Evolutionary conservation across 1,140 invertebrate genomes (phyloP), one percentile per base, ranked within the genome.

Genomic region (Bombus confusus): DNA sequence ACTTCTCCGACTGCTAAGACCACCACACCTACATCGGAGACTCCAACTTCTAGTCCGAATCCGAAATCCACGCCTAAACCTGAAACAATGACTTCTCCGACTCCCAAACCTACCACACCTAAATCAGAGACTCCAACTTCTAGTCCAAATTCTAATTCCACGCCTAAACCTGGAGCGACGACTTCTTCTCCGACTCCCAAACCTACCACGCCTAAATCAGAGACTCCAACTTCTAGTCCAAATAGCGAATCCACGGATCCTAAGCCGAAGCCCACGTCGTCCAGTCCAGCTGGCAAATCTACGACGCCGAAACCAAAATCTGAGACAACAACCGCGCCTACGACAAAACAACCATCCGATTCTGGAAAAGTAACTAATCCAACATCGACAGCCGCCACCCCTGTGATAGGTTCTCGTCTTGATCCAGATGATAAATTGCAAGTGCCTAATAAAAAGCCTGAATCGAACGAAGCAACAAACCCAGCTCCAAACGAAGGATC

Each of bases 321-420:
- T 6, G 31, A 68, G 3, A 15, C 31, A 18, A n/a, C 18, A 8
- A 6, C n/a, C 62, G 25, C 71, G 25, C 47, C 34, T 52, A 66
- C 84, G 0, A 59, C 87, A 1, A 62, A 82, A 34, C 76, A 77
- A 39, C 62, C 84, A 8, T 25, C 68, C 28, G 12, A 69, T 31
- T 37, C 78, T 57, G 66, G 1, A 25, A 72, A 77, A 5, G 5
- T 8, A 52, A 52, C 47, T 52, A 1, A 47, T 47, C 47, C 47
- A 18, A 52, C 47, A 52, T 47, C 68, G 6, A 10, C 37, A 3
- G 8, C 59, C 1, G 5, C 69, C 6, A 28, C 28, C 10, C 25
- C 47, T 31, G 6, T 12, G 5, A 6, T 80, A 1, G 39, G 28
- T 1, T 37, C 68, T 0, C 75, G 77, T 2, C 64, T 85, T 57